Evolutionary conservation across 1,140 invertebrate genomes (phyloP), one percentile per base, ranked within the genome.

Genomic region (Drosophila seguyi): DNA sequence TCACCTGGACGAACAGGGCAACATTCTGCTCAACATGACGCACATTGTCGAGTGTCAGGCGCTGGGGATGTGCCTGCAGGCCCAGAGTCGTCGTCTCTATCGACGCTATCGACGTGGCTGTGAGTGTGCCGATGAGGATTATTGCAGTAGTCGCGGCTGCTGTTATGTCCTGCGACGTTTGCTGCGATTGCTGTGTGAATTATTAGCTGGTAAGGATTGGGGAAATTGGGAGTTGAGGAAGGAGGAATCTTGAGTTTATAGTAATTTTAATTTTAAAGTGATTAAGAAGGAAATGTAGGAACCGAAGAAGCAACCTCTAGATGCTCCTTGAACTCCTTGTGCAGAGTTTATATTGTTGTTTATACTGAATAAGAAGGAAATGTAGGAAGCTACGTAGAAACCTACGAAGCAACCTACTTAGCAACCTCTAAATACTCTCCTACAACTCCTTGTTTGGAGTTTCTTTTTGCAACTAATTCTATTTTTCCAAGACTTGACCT

Each of bases 1-100:
- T 61, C 88, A 78, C 50, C 81, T 93, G 48, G 91, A 91, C 73
- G 92, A 93, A 52, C 75, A 90, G 75, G 92, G 92, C 74, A 92
- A 93, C 68, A 92, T 93, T n/a, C 59, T 93, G 69, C 59, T 93
- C 25, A 82, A 81, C 39, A 92, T 92, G 60, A 34, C 78, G 42
- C 92, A 93, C 59, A 91, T 93, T 47, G 79, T 79, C 8, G 92
- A 93, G 39, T 81, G 73, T 6, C 87, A 76, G 34, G 91, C 91
- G 0, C 50, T 73, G 25, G 92, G 92, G 0, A 44, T 86, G 25
- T 69, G 80, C 8, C 65, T 80, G 0, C 85, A 90, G 29, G 45
- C 80, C 10, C 75, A 92, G 42, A 85, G 68, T n/a, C 80, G 76
- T 36, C 78, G 81, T 42, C 75, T 91, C 52, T 92, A 92, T 78